Conservation (phyloP, 2,113 vertebrate species). For the Nettapus auritus region DNA sequence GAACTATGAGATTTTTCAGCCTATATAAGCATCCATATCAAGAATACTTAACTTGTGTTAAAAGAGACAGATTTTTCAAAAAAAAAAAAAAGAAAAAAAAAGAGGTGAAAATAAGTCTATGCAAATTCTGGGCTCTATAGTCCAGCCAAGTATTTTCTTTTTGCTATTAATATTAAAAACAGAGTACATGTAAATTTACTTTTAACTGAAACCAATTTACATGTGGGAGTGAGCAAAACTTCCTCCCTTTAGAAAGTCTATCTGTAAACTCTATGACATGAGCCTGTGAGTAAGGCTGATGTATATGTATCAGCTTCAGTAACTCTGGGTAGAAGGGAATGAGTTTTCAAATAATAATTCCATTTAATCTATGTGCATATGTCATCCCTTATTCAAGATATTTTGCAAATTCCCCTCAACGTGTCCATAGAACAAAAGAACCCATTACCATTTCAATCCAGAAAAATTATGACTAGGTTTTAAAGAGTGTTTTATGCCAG, state of each 20-base stretch:
- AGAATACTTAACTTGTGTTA: background rate
- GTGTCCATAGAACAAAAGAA: background rate
- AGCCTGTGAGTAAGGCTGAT: background rate
- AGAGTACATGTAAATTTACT: background rate
- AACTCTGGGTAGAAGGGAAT: background rate
- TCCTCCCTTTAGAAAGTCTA: background rate
- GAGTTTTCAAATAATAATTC: background rate
- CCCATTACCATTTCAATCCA: background rate
- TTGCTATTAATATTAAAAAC: background rate
- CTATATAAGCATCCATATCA: background rate
- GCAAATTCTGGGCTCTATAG: background rate
- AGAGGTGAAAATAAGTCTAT: background rate
- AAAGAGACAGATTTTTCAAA: background rate
- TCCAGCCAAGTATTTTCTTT: background rate
- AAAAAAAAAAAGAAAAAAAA: background rate
- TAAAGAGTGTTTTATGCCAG: background rate
- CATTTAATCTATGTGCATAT: background rate
- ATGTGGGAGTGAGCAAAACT: background rate
- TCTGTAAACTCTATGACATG: background rate
- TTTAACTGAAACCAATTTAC: background rate
- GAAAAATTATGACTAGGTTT: background rate
- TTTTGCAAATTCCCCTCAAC: background rate
- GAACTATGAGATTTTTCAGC: background rate
- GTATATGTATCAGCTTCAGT: background rate
- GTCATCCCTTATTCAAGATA: background rate